Conservation (phyloP, 1,140 invertebrate species). For the Drosophila hydei region DNA sequence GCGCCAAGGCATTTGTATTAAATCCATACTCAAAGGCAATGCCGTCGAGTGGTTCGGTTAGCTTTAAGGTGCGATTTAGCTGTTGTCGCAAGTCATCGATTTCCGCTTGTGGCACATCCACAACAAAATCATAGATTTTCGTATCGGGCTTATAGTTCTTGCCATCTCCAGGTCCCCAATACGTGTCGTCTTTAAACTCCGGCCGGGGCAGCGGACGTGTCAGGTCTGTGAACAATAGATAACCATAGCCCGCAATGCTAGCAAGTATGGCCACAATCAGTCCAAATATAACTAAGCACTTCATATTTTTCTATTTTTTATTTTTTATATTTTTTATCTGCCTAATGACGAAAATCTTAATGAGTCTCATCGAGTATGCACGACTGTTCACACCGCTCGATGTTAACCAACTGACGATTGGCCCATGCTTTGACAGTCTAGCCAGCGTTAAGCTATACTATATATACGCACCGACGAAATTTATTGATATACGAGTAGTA, state of each 20-base stretch:
- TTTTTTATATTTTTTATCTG: constrained; percentile 17
- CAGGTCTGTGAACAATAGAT: constrained; percentile 64
- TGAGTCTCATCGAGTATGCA: constrained; percentile 27
- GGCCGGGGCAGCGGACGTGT: constrained; percentile 72
- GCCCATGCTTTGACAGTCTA: neutral
- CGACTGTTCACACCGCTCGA: constrained; percentile 19
- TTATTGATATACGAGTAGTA: constrained; percentile 11
- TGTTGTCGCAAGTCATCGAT: constrained; percentile 87
- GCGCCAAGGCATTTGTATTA: constrained; percentile 88
- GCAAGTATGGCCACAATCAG: constrained; percentile 67
- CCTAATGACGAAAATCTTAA: constrained; percentile 28
- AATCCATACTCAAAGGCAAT: constrained; percentile 91
- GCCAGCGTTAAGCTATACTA: constrained; percentile 8
- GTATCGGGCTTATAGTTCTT: constrained; percentile 62
- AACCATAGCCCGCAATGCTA: constrained; percentile 66
- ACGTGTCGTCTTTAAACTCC: constrained; percentile 68
- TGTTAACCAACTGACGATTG: constrained; percentile 22
- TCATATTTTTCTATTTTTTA: constrained; percentile 42
- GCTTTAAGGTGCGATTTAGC: constrained; percentile 85
- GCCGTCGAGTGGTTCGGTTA: constrained; percentile 87
- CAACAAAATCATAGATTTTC: constrained; percentile 60
- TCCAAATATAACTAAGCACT: constrained; percentile 66
- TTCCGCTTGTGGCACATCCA: constrained; percentile 65
- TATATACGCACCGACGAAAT: neutral
- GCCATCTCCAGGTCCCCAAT: constrained; percentile 76